phyloP scores from a whole-genome alignment of 2,888 invertebrate genomes.

The Myopa tessellatipennis region DNA sequence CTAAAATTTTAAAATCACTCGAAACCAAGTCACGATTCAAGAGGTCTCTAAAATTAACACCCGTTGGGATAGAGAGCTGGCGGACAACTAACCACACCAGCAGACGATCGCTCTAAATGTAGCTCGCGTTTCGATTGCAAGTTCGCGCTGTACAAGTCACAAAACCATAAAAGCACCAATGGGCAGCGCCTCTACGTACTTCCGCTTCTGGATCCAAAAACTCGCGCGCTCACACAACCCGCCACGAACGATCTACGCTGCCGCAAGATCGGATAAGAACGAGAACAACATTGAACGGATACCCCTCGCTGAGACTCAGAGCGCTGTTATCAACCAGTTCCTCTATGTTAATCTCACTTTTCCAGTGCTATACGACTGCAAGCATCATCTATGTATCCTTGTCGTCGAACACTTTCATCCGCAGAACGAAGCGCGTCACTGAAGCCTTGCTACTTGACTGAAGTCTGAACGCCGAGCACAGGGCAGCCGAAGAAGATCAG shows the following conservation, averaged over 20 bases:
- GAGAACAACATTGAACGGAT: slow-evolving; percentile 34
- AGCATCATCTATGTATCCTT: background rate
- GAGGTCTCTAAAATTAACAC: slow-evolving; percentile 50
- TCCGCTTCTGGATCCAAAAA: slow-evolving; percentile 32
- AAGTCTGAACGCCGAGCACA: slow-evolving; percentile 16
- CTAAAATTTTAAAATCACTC: slow-evolving; percentile 18
- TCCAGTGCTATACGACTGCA: background rate
- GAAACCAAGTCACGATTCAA: background rate
- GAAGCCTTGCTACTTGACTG: slow-evolving; percentile 30
- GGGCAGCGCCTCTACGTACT: slow-evolving; percentile 22
- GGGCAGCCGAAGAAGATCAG: background rate
- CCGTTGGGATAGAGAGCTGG: slow-evolving; percentile 64
- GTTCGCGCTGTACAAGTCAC: slow-evolving; percentile 49
- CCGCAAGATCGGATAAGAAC: slow-evolving; percentile 41
- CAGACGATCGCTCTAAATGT: slow-evolving; percentile 54
- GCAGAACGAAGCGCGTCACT: slow-evolving; percentile 18
- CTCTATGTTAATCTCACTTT: slow-evolving; percentile 6
- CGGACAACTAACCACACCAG: slow-evolving; percentile 64
- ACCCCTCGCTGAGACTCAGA: slow-evolving; percentile 20
- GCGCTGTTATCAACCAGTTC: slow-evolving; percentile 15
- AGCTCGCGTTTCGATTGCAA: slow-evolving; percentile 47
- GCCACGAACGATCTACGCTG: slow-evolving; percentile 35
- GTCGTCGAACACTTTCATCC: background rate
- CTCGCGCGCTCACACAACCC: slow-evolving; percentile 21
- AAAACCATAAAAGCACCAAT: slow-evolving; percentile 45